Base-by-base conservation (phyloP, 2,888 invertebrate genomes). In the Cryptosula pallasiana region DNA sequence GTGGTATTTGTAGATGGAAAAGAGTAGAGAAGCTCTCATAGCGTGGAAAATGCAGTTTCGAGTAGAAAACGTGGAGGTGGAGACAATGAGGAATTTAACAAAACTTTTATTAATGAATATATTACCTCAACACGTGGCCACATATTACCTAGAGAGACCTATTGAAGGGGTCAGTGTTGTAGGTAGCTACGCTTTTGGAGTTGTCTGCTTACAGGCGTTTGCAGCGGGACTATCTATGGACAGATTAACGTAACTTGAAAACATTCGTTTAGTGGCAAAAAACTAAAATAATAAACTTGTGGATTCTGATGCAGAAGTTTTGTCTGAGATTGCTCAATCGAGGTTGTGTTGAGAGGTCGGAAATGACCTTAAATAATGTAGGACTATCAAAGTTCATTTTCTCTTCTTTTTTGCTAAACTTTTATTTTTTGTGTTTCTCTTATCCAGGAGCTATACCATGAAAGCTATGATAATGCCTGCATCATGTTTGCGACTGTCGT, bases 401-500 rank as follows among this genome's bases (percentile, higher is more conserved):
- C n/a, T n/a, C n/a, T n/a, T n/a, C n/a, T n/a, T n/a, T n/a, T n/a
- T n/a, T n/a, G n/a, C n/a, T n/a, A n/a, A n/a, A n/a, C n/a, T n/a
- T n/a, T n/a, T n/a, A n/a, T n/a, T n/a, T n/a, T n/a, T n/a, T n/a
- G n/a, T n/a, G n/a, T n/a, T n/a, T n/a, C 35, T 20, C 29, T 71
- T 57, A 76, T 78, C 5, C 89, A 95, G 87, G 95, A 95, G 75
- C 86, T 97, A 0, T 98, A 98, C 85, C 95, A 96, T 84, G 94
- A 97, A 83, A 89, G 93, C 57, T 97, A 97, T 84, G 91, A 91
- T 23, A 91, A 92, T 79, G 94, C 97, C 73, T 94, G 94, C 0
- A 97, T 98, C 5, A 96, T 97, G 96, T 98, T 98, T 83, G 96
- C 97, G 0, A 95, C 95, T 0, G 97, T 98, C 79, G 96, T 97